A percentile compares a stretch with the other conserved stretches of the same genome.
Conservation (phyloP, 2,113 vertebrate species). For the Tiliqua scincoides region DNA sequence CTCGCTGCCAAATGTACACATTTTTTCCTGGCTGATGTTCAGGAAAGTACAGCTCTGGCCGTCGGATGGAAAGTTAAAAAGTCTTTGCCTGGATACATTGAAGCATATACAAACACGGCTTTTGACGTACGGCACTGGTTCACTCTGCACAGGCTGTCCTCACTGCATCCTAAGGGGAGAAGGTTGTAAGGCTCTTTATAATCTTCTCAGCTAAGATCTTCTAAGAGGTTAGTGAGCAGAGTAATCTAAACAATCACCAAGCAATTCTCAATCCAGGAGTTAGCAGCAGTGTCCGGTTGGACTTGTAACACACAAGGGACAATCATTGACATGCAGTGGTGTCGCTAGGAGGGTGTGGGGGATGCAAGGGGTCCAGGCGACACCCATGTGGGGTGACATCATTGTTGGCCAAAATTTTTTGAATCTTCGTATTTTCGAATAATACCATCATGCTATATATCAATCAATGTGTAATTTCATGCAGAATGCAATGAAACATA, state of each 20-base stretch:
- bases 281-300: not conserved
- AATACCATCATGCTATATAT: too few relatives aligned
- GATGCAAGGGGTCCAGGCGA: too few relatives aligned
- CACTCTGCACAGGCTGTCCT: conserved; percentile 72
- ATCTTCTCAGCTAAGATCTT: conserved; percentile 17
- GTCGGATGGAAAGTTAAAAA: conserved; percentile 93
- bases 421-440: too few relatives aligned
- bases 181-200: conserved; percentile 58
- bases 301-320: not conserved
- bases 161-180: conserved; percentile 59
- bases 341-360: too few relatives aligned
- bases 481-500: too few relatives aligned
- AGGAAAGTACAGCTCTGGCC: conserved; percentile 93
- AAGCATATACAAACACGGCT: conserved; percentile 86
- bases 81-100: conserved; percentile 92
- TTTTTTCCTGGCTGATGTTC: conserved; percentile 96
- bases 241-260: conserved; percentile 31
- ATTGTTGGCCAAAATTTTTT: too few relatives aligned
- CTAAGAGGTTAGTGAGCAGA: conserved; percentile 40
- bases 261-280: not conserved
- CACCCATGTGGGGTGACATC: too few relatives aligned
- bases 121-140: conserved; percentile 75
- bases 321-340: too few relatives aligned
- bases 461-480: too few relatives aligned
- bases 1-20: conserved; percentile 87